Conservation (phyloP, 1,140 invertebrate genomes). For the Monochamus saltuarius region DNA sequence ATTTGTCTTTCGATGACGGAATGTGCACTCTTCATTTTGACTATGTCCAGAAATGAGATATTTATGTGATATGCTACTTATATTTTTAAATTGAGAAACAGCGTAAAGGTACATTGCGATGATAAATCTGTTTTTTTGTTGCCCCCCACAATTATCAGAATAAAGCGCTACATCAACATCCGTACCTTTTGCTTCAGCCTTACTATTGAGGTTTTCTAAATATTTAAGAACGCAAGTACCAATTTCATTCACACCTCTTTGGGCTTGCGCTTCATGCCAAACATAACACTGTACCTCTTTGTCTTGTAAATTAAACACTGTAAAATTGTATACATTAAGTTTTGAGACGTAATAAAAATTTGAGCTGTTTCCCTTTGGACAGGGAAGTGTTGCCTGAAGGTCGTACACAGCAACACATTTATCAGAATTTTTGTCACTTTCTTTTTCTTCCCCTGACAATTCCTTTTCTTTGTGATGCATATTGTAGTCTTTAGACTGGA, state of each 20-base stretch:
- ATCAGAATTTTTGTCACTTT: background rate
- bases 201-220: too few species aligned
- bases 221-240: conserved; percentile 38
- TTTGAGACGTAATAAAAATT: conserved; percentile 51
- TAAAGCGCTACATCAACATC: background rate
- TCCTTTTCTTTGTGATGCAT: conserved; percentile 8
- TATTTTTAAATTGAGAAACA: conserved; percentile 4
- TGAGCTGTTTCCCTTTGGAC: too few species aligned
- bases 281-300: conserved; percentile 47
- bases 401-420: background rate
- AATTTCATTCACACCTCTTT: conserved; percentile 51
- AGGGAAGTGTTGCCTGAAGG: conserved; percentile 11
- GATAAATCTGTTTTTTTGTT: conserved; percentile 11
- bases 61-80: conserved; percentile 14
- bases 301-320: conserved; percentile 39
- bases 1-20: too few species aligned
- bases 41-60: too few species aligned
- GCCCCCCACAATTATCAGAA: conserved; percentile 1
- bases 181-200: too few species aligned
- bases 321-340: conserved; percentile 52
- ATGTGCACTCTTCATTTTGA: too few species aligned
- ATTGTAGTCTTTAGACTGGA: background rate
- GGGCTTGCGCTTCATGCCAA: conserved; percentile 52
- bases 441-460: conserved; percentile 13
- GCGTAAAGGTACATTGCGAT: conserved; percentile 11